Conservation (phyloP, 2,888 invertebrate genomes). For the Sericinus montela region DNA sequence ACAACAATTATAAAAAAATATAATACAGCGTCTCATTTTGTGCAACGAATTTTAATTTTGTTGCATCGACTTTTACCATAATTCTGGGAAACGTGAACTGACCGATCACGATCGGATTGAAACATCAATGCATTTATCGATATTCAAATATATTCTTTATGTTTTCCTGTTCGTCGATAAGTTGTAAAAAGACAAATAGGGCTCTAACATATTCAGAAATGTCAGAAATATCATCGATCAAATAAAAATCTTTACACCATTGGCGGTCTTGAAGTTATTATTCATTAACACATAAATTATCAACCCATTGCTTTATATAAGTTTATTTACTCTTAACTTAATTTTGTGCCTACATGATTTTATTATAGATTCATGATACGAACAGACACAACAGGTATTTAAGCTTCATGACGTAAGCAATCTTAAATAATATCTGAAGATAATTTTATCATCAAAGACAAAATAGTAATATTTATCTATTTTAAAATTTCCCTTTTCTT, state of each 20-base stretch:
- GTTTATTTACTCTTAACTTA: no score
- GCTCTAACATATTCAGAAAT: not conserved
- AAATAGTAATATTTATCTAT: no score
- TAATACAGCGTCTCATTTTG: no score
- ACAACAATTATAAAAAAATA: no score
- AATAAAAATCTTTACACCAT: not conserved
- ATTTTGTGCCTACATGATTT: no score
- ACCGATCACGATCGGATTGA: slow-evolving; percentile 12
- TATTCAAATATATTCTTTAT: not conserved
- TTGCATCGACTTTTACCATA: not conserved
- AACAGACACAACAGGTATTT: no score
- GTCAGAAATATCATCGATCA: not conserved
- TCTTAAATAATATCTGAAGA: no score
- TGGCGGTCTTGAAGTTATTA: not conserved
- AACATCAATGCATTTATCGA: not conserved
- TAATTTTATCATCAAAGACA: no score
- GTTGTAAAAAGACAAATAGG: not conserved
- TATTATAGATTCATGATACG: no score
- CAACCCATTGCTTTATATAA: no score
- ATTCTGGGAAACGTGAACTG: slow-evolving; percentile 4
- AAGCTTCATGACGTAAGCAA: no score
- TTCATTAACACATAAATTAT: no score
- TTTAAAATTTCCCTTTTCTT: slow-evolving; percentile 9
- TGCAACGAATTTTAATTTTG: not conserved
- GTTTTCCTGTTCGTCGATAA: slow-evolving; percentile 6